phyloP scores from a whole-genome alignment of 35 echinoderm and acorn worm species.

The Apostichopus parvimensis region DNA sequence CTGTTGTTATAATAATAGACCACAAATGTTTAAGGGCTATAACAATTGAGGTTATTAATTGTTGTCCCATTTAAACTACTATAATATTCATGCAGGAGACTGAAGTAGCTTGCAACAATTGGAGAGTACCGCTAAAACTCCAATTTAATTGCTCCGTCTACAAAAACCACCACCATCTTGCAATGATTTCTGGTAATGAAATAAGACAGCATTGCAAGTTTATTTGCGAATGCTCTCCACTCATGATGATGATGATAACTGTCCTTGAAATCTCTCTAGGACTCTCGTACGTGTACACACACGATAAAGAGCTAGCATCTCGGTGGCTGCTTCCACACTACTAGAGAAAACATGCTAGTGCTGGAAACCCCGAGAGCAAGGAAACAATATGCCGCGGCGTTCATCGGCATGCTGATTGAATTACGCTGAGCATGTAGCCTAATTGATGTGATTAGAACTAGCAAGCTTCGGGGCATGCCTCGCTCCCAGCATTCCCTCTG shows the following conservation, averaged over 20 bases:
- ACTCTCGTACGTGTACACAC: neutral
- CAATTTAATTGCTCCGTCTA: too few species aligned
- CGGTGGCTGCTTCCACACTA: neutral
- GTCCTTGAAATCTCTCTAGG: slow-evolving; percentile 42
- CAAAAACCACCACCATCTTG: too few species aligned
- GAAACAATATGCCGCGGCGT: slow-evolving; percentile 70
- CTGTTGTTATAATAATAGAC: too few species aligned
- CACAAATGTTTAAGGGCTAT: too few species aligned
- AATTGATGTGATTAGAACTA: slow-evolving; percentile 80
- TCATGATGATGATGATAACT: neutral
- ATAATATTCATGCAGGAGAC: too few species aligned
- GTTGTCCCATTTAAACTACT: too few species aligned
- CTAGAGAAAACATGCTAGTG: neutral
- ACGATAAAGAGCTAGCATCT: neutral
- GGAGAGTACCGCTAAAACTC: too few species aligned
- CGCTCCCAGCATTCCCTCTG: slow-evolving; percentile 55
- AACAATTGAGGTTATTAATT: too few species aligned
- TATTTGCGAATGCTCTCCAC: too few species aligned
- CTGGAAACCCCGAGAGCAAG: neutral
- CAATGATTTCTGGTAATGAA: too few species aligned
- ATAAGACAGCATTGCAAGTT: too few species aligned
- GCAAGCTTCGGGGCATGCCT: slow-evolving; percentile 46
- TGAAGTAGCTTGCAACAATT: too few species aligned
- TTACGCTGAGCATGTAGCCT: slow-evolving; percentile 74
- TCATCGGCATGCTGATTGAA: slow-evolving; percentile 68